Conservation (phyloP, 2,888 invertebrate species). For the Pandemis corylana region DNA sequence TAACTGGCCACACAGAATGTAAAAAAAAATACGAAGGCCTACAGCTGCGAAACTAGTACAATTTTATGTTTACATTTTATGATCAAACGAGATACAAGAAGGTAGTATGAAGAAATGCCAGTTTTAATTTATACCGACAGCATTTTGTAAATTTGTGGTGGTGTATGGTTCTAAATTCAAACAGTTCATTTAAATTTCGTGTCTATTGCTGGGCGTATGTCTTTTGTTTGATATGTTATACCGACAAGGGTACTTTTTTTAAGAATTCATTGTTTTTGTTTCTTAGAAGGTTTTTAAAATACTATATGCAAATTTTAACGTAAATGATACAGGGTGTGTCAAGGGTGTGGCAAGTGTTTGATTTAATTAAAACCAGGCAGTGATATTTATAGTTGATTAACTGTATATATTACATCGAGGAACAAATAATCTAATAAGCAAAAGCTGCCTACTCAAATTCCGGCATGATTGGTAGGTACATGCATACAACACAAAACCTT, state of each 20-base stretch:
- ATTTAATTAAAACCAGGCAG: background rate
- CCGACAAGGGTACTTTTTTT: background rate
- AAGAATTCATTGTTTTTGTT: background rate
- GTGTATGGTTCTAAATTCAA: background rate
- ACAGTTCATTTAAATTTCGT: background rate
- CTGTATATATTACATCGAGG: background rate
- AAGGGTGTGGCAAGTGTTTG: background rate
- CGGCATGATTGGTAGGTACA: too few species aligned
- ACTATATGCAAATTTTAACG: background rate
- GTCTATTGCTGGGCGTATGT: background rate
- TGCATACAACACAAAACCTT: too few species aligned
- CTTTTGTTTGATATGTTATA: background rate
- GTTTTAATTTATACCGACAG: background rate
- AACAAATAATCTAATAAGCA: too few species aligned
- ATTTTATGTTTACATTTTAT: background rate
- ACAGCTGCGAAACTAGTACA: slow-evolving; percentile 17
- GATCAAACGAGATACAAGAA: background rate
- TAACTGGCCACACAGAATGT: background rate
- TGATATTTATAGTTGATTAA: background rate
- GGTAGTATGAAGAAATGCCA: background rate
- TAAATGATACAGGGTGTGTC: background rate
- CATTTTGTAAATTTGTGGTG: background rate
- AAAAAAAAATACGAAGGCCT: slow-evolving; percentile 8
- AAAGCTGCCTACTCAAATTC: too few species aligned
- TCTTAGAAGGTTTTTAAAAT: background rate